Base-by-base conservation (phyloP, 2,888 invertebrate genomes). In the Bimastos eiseni region DNA sequence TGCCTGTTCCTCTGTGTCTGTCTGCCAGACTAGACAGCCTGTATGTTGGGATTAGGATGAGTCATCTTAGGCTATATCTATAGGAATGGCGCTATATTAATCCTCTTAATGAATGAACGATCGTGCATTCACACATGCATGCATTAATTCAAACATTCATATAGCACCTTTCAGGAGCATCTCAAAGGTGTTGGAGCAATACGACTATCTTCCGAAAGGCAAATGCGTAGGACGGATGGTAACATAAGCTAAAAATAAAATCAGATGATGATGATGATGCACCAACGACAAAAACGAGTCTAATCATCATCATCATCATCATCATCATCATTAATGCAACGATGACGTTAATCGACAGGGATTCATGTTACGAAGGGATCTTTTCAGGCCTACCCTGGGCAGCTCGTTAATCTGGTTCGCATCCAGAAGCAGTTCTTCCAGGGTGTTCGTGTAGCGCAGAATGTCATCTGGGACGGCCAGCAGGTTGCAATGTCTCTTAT, bases 401-500 rank as follows among this genome's bases (percentile, higher is more conserved):
- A 99, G 96, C 96, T 99, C 99, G 94, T 98, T 96, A 95, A 99
- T 98, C 95, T 99, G 99, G 96, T 99, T 99, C 93, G 99, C 98
- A 96, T 99, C 99, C 94, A 99, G 96, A 94, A 99, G 96, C 93
- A 99, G 97, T 96, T 99, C 99, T 96, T 99, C 99, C 94, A 99
- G 96, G 95, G 98, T 98, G 95, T 99, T 97, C 93, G 98, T 97
- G 96, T 99, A 99, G 94, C 99, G 97, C 95, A 99, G 96, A 95
- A 99, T 98, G 95, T 99, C 99, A 96, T 99, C 98, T 94, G 99
- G 99, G 95, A 99, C 98, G 95, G 97, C 97, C 95, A 97, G 97
- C 96, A 99, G 96, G 94, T 98, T 98, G 96, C 98, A 98, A 96
- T 99, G 99, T 96, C 99, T 97, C 96, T 98, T 98, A 97, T 99